Percentiles rank a stretch among this genome's conserved stretches.
phyloP scores from a whole-genome alignment of 2,888 invertebrate genomes.

The Gymnocheta viridis region DNA sequence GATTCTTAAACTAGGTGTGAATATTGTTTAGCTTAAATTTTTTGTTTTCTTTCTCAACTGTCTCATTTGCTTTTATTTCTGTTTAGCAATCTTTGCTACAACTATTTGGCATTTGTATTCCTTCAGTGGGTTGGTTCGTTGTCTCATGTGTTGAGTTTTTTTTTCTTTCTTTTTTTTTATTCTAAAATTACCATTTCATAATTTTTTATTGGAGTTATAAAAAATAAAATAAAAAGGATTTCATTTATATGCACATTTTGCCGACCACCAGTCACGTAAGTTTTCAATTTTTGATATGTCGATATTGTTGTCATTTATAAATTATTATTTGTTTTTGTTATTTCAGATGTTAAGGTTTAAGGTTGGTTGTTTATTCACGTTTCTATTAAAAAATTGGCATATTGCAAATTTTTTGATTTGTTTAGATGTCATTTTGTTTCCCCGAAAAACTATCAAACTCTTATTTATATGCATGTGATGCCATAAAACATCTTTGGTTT shows the following conservation, averaged over 20 bases:
- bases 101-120: conserved; percentile 45
- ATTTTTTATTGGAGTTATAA: conserved; percentile 10
- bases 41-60: not conserved
- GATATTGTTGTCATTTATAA: conserved; percentile 66
- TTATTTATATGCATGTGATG: conserved; percentile 70
- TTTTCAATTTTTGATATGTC: conserved; percentile 64
- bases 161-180: conserved; percentile 8
- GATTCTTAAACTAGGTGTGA: conserved; percentile 49
- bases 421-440: conserved; percentile 56
- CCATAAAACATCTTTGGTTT: conserved; percentile 68
- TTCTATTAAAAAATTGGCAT: conserved; percentile 60
- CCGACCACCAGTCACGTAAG: conserved; percentile 66
- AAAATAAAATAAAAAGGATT: conserved; percentile 27
- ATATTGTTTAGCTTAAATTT: conserved; percentile 24
- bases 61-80: not conserved
- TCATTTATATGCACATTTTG: conserved; percentile 43
- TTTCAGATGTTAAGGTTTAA: conserved; percentile 32
- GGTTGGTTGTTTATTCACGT: conserved; percentile 62
- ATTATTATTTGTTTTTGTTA: conserved; percentile 66
- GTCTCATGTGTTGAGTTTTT: conserved; percentile 45
- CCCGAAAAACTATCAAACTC: conserved; percentile 56
- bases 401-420: conserved; percentile 64
- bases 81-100: not conserved
- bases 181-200: conserved; percentile 47
- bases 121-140: conserved; percentile 37